phyloP scores from a whole-genome alignment of 2,888 invertebrate genomes.

The Andrena hattorfiana region DNA sequence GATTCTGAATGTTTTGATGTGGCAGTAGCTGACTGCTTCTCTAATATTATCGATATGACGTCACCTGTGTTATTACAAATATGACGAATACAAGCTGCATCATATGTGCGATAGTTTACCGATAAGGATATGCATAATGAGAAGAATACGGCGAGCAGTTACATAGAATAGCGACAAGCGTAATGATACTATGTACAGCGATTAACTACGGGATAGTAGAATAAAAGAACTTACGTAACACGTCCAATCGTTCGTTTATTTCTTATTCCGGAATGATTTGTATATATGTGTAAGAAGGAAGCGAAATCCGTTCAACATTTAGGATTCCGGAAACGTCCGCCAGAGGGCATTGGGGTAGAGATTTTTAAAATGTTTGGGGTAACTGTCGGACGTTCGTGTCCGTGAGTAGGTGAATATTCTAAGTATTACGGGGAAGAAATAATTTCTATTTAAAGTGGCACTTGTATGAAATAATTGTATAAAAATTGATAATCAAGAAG shows the following conservation, averaged over 20 bases:
- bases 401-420: slow-evolving; percentile 5
- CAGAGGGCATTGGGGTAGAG: slow-evolving; percentile 26
- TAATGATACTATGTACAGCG: too few relatives aligned
- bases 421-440: not conserved
- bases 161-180: too few relatives aligned
- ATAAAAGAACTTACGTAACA: not conserved
- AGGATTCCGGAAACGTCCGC: not conserved
- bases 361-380: slow-evolving; percentile 45
- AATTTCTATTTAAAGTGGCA: slow-evolving; percentile 19
- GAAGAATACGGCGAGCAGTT: not conserved
- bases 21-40: not conserved
- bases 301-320: slow-evolving; percentile 18
- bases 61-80: not conserved
- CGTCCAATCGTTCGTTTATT: not conserved
- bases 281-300: not conserved
- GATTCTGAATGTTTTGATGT: not conserved
- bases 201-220: not conserved
- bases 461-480: not conserved
- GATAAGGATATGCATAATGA: not conserved
- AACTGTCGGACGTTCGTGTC: slow-evolving; percentile 45
- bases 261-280: slow-evolving; percentile 1
- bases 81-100: not conserved
- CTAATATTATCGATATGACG: not conserved
- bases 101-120: not conserved
- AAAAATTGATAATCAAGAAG: not conserved